phyloP scores from a whole-genome alignment of 2,113 vertebrate genomes.

The Solenodon paradoxus region DNA sequence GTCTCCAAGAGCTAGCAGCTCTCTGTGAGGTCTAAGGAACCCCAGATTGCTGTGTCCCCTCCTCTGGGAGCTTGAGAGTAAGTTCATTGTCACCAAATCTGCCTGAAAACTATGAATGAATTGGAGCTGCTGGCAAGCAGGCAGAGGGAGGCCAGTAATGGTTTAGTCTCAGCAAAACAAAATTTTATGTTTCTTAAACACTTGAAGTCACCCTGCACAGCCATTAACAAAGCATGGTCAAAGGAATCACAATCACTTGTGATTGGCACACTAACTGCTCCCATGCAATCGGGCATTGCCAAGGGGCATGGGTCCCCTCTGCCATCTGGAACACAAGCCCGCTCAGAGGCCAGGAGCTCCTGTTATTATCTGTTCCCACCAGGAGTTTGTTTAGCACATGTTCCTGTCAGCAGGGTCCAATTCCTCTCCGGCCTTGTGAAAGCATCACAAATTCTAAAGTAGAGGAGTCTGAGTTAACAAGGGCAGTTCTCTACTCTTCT shows the following conservation, averaged over 20 bases:
- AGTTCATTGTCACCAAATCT: not conserved
- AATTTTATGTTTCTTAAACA: constrained; percentile 71
- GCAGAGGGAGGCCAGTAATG: not conserved
- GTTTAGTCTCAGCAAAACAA: constrained; percentile 62
- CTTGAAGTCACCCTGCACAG: constrained; percentile 47
- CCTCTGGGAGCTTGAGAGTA: not conserved
- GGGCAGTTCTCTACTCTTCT: not conserved
- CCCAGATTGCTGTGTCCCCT: not conserved
- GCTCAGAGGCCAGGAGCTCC: not conserved
- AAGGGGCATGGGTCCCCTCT: not conserved
- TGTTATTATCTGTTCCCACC: constrained; percentile 35
- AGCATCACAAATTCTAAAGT: constrained; percentile 67
- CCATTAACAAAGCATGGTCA: constrained; percentile 45
- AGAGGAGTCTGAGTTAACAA: constrained; percentile 46
- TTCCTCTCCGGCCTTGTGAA: constrained; percentile 53
- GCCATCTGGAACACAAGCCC: constrained; percentile 51
- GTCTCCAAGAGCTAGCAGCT: not conserved
- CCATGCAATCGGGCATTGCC: not conserved
- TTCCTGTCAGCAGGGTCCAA: constrained; percentile 36
- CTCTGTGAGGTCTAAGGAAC: not conserved
- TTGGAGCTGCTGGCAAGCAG: not conserved
- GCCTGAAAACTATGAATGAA: constrained; percentile 22
- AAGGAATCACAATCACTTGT: constrained; percentile 30
- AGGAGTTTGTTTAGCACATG: constrained; percentile 21
- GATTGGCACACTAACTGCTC: constrained; percentile 37